Evolutionary conservation across 2,797 vertebrate species (phyloP).

Genomic region (Lerista edwardsae): DNA sequence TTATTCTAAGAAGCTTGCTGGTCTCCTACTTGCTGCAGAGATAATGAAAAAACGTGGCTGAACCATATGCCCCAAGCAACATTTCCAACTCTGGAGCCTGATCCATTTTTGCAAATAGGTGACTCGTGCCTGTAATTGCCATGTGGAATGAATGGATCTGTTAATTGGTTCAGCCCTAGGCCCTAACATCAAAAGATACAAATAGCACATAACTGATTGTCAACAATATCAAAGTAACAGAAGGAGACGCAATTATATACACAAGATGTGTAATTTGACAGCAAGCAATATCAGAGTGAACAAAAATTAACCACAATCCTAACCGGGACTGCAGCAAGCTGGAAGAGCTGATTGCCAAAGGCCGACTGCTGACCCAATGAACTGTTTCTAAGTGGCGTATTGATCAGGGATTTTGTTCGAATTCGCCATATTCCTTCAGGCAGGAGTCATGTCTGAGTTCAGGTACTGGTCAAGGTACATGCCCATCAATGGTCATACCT

Average conservation of each 20-base stretch:
- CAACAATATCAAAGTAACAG: conserved; percentile 9
- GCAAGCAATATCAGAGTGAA: conserved; percentile 9
- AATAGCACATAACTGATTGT: conserved; percentile 20
- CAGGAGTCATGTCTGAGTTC: no score
- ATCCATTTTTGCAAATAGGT: conserved; percentile 13
- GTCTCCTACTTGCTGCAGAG: background rate
- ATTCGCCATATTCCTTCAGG: background rate
- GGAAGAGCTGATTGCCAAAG: background rate
- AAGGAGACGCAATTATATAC: conserved; percentile 22
- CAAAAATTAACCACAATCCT: background rate
- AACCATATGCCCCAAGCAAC: conserved; percentile 1
- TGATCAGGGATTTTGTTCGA: background rate
- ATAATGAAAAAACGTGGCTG: conserved; percentile 16
- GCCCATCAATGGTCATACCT: no score
- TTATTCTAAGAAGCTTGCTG: background rate
- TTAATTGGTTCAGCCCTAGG: conserved; percentile 29
- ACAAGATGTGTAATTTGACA: conserved; percentile 10
- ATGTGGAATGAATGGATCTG: conserved; percentile 1
- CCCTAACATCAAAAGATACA: conserved; percentile 26
- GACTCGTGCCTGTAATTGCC: background rate
- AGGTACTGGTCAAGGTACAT: no score
- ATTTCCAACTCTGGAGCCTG: background rate
- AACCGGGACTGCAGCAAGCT: background rate
- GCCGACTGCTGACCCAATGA: background rate
- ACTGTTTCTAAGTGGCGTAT: background rate